Base-by-base conservation (phyloP, 2,113 vertebrate species). In the Ranitomeya imitator region DNA sequence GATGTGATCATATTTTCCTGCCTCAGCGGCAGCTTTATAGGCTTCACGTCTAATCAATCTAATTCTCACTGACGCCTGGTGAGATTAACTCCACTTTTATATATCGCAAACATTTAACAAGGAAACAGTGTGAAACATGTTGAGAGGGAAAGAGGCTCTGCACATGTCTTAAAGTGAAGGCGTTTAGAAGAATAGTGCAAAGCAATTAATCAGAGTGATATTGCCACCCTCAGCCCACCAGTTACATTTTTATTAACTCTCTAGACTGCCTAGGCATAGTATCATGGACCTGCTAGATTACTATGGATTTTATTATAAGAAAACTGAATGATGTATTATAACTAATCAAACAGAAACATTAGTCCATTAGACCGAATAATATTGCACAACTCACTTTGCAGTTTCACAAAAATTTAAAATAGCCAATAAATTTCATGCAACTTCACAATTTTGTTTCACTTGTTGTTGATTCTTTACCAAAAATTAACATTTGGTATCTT, bases 1-100 rank as follows among this genome's bases (percentile, higher is more conserved):
- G 65, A 85, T 23, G 69, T 85, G 65, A 85, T 85, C 6, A 65
- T 69, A 71, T 10, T 74, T 37, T 60, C 55, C 54, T 76, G 57
- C 52, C 31, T 12, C 23, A 7, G 37, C 31, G 16, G 16, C 54
- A 18, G 54, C 26, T 85, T 85, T 85, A 85, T 57, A 15, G 55
- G 71, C 55, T 76, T 74, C 23, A 77, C 71, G 1, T 85, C 31
- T 85, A 77, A 85, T 77, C 18, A 45, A 3, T 57, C 3, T 57
- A 55, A 85, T 73, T 31, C 52, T 37, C 67, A 13, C 83, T 19
- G 67, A 71, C 83, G 67, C 83, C 83, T 57, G 21, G 0, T 7
- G 52, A 73, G 83, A 69, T 85, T 59, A 63, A n/a, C 26, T 83
- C 59, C 37, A 83, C 18, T 8, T 37, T 12, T 83, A 63, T 21